Base-by-base conservation (phyloP, 2,113 vertebrate species). In the Python bivittatus region DNA sequence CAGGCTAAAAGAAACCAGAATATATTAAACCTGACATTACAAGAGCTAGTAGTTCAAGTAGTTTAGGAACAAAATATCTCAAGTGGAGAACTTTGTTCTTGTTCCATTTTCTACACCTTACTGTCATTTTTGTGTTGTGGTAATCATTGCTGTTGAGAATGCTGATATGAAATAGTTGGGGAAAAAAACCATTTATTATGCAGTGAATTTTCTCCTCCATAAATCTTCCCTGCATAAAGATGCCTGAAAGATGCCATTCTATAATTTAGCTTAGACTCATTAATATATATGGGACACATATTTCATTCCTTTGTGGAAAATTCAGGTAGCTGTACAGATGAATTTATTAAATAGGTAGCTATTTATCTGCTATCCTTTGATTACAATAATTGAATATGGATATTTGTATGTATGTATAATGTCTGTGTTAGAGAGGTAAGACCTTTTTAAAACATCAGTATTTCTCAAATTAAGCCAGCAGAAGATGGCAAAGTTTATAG, bases 1-100 rank as follows among this genome's bases (percentile, higher is more conserved):
- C 29, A 95, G 27, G 27, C 42, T 95, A 92, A 95, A 94, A 96
- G 84, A 88, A 96, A 96, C 27, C 15, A 91, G 48, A 91, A 95
- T 93, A 84, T 88, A 90, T 93, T 97, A 94, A 79, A 87, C 9
- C 95, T 96, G 68, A 88, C 48, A 91, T 86, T 92, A 29, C 10
- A 94, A 96, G 86, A 38, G 20, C 13, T 91, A 54, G 54, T 60
- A 88, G 56, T 96, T 91, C 8, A 91, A 91, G 56, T 57, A 0
- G 0, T 89, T 88, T 93, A 93, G 58, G 48, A 97, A 91, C 15
- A 93, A 54, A 85, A 6, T 91, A 33, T 91, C 53, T 95, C 84
- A 53, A 10, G 60, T 93, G 48, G 10, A 94, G 92, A 90, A n/a
- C 44, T 92, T 20, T 12, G 23, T 72, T 92, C 1, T 0, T 54